A percentile compares a stretch with the other conserved stretches of the same genome.
Conservation (phyloP, 2,888 invertebrate genomes). For the Baronia brevicornis region DNA sequence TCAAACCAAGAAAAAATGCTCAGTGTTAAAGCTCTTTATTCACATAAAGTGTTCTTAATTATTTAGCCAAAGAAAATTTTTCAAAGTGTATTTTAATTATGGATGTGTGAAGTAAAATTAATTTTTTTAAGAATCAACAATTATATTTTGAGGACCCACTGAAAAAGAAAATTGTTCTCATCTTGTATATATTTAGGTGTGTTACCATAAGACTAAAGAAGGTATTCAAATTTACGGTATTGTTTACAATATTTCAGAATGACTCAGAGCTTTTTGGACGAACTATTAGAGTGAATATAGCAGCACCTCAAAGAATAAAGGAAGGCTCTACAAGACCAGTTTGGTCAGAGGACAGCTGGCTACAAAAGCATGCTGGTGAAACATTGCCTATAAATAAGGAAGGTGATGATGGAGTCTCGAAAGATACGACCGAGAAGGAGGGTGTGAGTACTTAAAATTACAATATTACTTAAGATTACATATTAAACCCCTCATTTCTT, state of each 20-base stretch:
- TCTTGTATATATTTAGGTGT: too few species aligned
- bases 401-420: constrained; percentile 49
- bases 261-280: constrained; percentile 98
- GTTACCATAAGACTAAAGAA: constrained; percentile 1
- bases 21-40: too few species aligned
- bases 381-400: constrained; percentile 78
- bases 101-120: too few species aligned
- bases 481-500: too few species aligned
- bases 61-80: too few species aligned
- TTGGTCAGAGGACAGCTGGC: constrained; percentile 98
- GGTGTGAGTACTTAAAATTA: constrained; percentile 37
- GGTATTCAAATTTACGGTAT: too few species aligned
- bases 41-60: too few species aligned
- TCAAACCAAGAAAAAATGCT: too few species aligned
- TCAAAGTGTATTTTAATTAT: too few species aligned
- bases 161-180: too few species aligned
- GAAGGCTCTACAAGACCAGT: constrained; percentile 96
- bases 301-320: constrained; percentile 96
- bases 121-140: constrained; percentile 2
- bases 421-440: constrained; percentile 38
- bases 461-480: too few species aligned
- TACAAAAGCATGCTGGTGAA: constrained; percentile 97
- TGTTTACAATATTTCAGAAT: constrained; percentile 89
- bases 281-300: constrained; percentile 96
- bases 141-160: too few species aligned